Evolutionary conservation across 2,888 invertebrate genomes (phyloP), one percentile per base, ranked within the genome.

Genomic region (Ischnura elegans): DNA sequence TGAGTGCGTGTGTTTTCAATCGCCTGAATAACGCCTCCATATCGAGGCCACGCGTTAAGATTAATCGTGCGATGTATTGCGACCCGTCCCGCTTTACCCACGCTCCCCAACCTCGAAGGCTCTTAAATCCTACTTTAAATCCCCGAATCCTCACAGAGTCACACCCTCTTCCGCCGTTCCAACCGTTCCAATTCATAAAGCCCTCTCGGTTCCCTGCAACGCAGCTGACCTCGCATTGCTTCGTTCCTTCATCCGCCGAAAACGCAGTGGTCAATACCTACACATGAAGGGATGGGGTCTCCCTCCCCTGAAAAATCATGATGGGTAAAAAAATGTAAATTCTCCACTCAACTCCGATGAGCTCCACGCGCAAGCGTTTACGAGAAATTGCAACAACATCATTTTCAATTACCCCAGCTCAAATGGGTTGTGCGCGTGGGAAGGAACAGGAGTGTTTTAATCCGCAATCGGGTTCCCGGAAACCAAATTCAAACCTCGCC

Each of bases 21-120:
- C 29, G 87, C 51, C 19, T 45, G 51, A 87, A 87, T 61, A 90
- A 43, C 61, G 43, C 43, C 43, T 87, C 61, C 43, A 61, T 61
- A 61, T 61, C 61, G 90, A 61, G 90, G 90, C 42, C 90, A 90
- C 90, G 36, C 42, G 90, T 90, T 90, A 90, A 90, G 90, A 90
- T 61, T 61, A 90, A 90, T 90, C 90, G 36, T 29, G 61, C 90
- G 43, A 10, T 61, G 42, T 55, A 25, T 36, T 42, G 46, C 25
- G 87, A 21, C 19, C 13, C 61, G 8, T 42, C 90, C 61, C 43
- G 3, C 43, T 61, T 43, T 66, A 19, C 90, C 43, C 51, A 29
- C 16, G n/a, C 42, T 45, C n/a, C 55, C 51, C 51, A 51, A 36
- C 42, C 21, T 19, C n/a, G 61, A 76, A 10, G 13, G 2, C 76